Conservation (phyloP, 35 echinoderm and acorn worm genomes). For the Strongylocentrotus purpuratus region DNA sequence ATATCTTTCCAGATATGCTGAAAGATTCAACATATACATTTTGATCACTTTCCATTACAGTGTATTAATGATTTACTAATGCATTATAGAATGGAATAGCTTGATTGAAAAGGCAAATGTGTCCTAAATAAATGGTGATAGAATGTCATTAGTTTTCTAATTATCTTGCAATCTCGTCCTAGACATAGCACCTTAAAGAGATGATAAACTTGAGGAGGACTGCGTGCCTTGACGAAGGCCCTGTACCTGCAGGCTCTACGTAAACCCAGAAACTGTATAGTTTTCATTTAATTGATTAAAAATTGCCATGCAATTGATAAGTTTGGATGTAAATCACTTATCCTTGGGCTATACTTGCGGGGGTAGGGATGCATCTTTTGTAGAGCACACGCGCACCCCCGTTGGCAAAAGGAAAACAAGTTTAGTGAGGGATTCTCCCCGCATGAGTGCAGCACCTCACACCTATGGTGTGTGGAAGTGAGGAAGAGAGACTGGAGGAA, state of each 20-base stretch:
- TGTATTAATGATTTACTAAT: background rate
- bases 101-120: background rate
- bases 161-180: background rate
- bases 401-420: slow-evolving; percentile 34
- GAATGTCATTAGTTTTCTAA: slow-evolving; percentile 13
- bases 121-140: background rate
- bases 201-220: background rate
- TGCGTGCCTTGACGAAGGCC: background rate
- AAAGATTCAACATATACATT: background rate
- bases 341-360: slow-evolving; percentile 16
- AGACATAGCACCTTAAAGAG: background rate
- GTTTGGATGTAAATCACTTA: slow-evolving; percentile 29
- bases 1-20: background rate
- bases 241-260: background rate
- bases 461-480: background rate
- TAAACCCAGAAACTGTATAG: slow-evolving; percentile 1
- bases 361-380: background rate
- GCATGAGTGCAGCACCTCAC: background rate
- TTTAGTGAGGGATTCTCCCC: background rate
- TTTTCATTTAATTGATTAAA: slow-evolving; percentile 42
- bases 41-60: background rate
- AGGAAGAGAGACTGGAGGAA: background rate
- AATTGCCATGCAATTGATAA: slow-evolving; percentile 33
- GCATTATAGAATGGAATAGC: background rate
- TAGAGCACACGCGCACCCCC: slow-evolving; percentile 27